phyloP scores from a whole-genome alignment of 1,140 invertebrate species.

The Wasmannia auropunctata region DNA sequence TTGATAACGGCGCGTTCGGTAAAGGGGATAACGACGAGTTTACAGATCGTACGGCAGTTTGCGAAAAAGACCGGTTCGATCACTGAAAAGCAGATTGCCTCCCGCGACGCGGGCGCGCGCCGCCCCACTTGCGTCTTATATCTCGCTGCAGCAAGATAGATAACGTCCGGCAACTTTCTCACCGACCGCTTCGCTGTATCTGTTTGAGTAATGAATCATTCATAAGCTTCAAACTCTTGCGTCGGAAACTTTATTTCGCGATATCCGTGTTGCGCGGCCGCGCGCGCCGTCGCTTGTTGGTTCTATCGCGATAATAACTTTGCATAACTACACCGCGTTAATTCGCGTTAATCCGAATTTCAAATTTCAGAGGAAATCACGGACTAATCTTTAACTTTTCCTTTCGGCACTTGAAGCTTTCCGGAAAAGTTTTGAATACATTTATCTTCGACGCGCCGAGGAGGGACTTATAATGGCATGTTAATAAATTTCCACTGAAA shows the following conservation, averaged over 20 bases:
- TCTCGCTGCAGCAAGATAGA: conserved; percentile 29
- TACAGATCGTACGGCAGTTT: conserved; percentile 27
- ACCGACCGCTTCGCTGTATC: conserved; percentile 32
- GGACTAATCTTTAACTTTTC: conserved; percentile 44
- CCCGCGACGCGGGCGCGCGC: not conserved
- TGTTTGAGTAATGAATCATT: conserved; percentile 62
- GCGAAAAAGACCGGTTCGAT: conserved; percentile 34
- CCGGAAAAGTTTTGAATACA: conserved; percentile 39
- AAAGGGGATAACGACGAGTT: conserved; percentile 50
- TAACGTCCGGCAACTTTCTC: conserved; percentile 58
- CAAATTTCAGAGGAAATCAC: conserved; percentile 44
- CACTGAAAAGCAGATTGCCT: conserved; percentile 35
- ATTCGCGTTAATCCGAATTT: conserved; percentile 60
- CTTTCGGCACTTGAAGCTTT: conserved; percentile 32
- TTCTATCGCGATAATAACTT: conserved; percentile 58
- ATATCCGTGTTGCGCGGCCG: conserved; percentile 44
- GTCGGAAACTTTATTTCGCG: conserved; percentile 60
- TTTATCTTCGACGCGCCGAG: not conserved
- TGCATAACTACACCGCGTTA: conserved; percentile 49
- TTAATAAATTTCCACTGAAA: conserved; percentile 30
- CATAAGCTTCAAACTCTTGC: conserved; percentile 52
- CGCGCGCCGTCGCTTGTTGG: conserved; percentile 48
- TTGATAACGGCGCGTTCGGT: conserved; percentile 6
- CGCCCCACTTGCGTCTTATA: conserved; percentile 13
- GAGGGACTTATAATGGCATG: conserved; percentile 24